phyloP scores from a whole-genome alignment of 2,888 invertebrate species.

The Leucophenga montana region DNA sequence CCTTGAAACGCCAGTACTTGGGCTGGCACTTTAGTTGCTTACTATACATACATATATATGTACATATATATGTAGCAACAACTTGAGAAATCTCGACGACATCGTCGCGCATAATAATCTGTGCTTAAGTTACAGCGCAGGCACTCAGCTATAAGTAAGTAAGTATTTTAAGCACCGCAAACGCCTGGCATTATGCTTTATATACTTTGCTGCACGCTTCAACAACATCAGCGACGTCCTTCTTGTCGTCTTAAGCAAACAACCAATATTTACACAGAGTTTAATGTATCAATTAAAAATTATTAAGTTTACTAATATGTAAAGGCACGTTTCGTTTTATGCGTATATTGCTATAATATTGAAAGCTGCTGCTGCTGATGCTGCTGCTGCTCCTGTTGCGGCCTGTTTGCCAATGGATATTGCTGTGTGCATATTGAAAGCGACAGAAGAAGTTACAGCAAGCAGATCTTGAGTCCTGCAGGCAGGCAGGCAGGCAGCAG shows the following conservation, averaged over 20 bases:
- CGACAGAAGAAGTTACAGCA: slow-evolving; percentile 42
- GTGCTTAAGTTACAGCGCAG: slow-evolving; percentile 53
- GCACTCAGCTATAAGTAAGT: background rate
- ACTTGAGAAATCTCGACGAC: slow-evolving; percentile 3
- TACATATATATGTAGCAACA: too few species aligned
- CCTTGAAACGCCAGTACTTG: background rate
- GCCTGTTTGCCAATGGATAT: slow-evolving; percentile 64
- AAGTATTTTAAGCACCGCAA: background rate
- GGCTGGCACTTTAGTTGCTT: too few species aligned
- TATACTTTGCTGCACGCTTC: background rate
- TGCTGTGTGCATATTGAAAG: slow-evolving; percentile 66
- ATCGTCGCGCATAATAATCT: slow-evolving; percentile 60
- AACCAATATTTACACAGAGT: slow-evolving; percentile 66
- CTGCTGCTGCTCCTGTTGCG: background rate
- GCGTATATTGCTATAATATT: background rate
- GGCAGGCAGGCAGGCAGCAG: background rate
- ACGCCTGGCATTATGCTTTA: background rate
- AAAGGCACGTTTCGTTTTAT: slow-evolving; percentile 64
- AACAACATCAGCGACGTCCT: too few species aligned
- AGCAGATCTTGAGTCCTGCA: slow-evolving; percentile 23
- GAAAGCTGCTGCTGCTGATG: background rate
- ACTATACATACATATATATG: too few species aligned
- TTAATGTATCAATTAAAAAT: slow-evolving; percentile 74
- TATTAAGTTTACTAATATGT: slow-evolving; percentile 73
- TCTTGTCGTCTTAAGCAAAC: slow-evolving; percentile 8